Percentiles rank a stretch among this genome's conserved stretches.
Conservation (phyloP, 2,888 invertebrate species). For the Bellardia bayeri region DNA sequence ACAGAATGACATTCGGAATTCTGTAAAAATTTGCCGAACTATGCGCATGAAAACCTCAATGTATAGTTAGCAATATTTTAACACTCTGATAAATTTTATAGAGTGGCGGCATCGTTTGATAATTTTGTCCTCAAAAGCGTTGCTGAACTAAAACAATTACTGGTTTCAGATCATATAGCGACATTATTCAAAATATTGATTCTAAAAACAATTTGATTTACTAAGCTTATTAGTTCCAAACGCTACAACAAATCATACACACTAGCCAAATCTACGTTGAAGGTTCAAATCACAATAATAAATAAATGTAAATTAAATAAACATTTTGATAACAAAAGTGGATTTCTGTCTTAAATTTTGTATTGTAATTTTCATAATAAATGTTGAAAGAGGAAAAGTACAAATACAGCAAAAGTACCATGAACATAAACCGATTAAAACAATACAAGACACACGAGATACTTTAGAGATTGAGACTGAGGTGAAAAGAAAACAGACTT, state of each 20-base stretch:
- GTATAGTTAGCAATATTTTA: no score
- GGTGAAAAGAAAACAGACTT: constrained; percentile 28
- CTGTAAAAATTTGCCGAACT: no score
- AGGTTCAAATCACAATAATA: not conserved
- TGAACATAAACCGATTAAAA: constrained; percentile 66
- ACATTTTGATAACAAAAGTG: constrained; percentile 30
- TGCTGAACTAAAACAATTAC: no score
- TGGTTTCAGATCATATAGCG: no score
- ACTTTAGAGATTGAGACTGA: not conserved
- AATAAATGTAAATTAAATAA: constrained; percentile 29
- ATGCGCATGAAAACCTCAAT: no score
- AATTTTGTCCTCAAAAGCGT: no score
- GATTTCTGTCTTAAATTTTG: not conserved
- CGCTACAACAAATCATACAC: constrained; percentile 8
- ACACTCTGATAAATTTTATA: no score
- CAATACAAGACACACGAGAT: not conserved
- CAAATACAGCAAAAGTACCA: constrained; percentile 35
- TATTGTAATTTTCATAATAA: constrained; percentile 23
- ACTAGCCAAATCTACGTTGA: not conserved
- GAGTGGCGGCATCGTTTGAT: no score
- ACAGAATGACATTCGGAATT: no score
- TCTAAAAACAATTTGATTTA: not conserved
- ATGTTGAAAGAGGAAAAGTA: constrained; percentile 1
- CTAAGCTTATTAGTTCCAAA: constrained; percentile 2
- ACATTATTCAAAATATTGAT: not conserved